Evolutionary conservation across 2,888 invertebrate genomes (phyloP), one percentile per base, ranked within the genome.

Genomic region (Orthonychiurus folsomi): DNA sequence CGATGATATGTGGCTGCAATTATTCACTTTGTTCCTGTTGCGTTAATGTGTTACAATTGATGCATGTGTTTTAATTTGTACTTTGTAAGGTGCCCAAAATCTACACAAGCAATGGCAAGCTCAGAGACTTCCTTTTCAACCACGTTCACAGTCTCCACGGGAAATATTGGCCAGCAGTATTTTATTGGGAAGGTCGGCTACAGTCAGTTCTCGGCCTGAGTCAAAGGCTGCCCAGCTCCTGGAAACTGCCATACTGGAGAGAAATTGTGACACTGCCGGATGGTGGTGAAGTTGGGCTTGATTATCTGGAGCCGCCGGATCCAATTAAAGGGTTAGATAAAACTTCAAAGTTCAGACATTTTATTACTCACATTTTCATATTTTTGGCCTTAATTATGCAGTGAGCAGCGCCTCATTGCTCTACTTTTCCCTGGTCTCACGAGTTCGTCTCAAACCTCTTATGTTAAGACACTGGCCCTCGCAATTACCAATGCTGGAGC

Each of bases 151-250:
- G 85, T 60, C 77, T 88, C 63, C 82, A 82, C 71, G 83, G 84
- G 76, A 84, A 83, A 75, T 89, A 85, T 77, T 88, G 88, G 87
- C 88, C 89, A 21, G 87, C 88, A 58, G 89, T 89, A 89, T 88
- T 88, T 74, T 84, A 65, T 1, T 69, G 67, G 66, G 69, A 73
- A 59, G 72, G 70, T 26, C 63, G 69, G 12, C 48, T 70, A 15
- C 69, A 73, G 50, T 67, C 66, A 12, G 68, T 69, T 3, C 60
- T 88, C 68, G 61, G 66, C 1, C 47, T 68, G 1, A 52, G 28
- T 23, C 60, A 66, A 26, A 3, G 59, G 18, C 24, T 59, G 20
- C 59, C 59, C 3, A 48, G 59, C n/a, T 50, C 59, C 48, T 50
- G 48, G 59, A 59, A 59, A 54, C 50, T 67, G 18, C 60, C 62